A percentile compares a stretch with the other conserved stretches of the same genome.
phyloP scores from a whole-genome alignment of 2,113 vertebrate species.

The Herpetotheres cachinnans region DNA sequence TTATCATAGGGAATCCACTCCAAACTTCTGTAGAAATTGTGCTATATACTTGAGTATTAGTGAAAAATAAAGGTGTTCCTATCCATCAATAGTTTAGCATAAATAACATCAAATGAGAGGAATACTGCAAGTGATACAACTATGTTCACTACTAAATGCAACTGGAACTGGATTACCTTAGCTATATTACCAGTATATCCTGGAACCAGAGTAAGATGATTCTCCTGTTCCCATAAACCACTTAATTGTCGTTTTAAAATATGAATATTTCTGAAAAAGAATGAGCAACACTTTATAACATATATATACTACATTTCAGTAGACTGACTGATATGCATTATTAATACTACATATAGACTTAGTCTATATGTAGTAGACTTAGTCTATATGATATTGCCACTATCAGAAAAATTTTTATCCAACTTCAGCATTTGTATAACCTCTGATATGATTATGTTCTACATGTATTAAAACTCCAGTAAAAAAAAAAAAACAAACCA shows the following conservation, averaged over 20 bases:
- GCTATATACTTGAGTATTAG: not conserved
- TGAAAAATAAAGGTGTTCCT: not conserved
- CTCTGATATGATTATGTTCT: not conserved
- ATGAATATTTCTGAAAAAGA: slow-evolving; percentile 80
- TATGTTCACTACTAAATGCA: not conserved
- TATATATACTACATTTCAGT: not conserved
- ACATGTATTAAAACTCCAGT: not conserved
- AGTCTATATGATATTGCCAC: not conserved
- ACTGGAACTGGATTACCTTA: slow-evolving; percentile 75
- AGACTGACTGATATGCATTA: not conserved
- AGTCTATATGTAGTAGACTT: not conserved
- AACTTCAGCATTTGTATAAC: not conserved
- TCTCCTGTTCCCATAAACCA: slow-evolving; percentile 83
- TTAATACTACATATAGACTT: not conserved
- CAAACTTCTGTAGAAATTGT: not conserved
- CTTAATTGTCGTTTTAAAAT: slow-evolving; percentile 85
- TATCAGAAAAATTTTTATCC: not conserved
- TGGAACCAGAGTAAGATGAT: slow-evolving; percentile 79
- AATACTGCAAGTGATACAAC: not conserved
- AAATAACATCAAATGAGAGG: not conserved
- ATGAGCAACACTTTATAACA: not conserved
- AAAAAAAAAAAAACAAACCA: not conserved
- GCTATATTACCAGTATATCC: slow-evolving; percentile 85
- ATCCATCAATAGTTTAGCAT: not conserved
- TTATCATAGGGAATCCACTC: not conserved